phyloP scores from a whole-genome alignment of 2,797 vertebrate species.

The Triplophysa bombifrons region DNA sequence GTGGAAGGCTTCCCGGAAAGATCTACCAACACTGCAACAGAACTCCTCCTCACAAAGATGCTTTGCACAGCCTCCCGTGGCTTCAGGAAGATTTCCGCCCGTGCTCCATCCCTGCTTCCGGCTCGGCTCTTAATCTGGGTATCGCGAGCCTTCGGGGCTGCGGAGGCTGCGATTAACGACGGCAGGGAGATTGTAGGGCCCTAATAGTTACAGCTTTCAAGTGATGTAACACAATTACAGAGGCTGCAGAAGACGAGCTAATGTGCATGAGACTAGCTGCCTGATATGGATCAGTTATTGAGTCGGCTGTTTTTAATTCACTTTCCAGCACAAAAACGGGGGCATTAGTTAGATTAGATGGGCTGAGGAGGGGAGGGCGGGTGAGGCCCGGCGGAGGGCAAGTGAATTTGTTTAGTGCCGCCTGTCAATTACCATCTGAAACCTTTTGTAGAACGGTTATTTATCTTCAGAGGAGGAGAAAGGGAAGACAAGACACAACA shows the following conservation, averaged over 20 bases:
- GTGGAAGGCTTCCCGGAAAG: constrained; percentile 53
- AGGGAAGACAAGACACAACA: constrained; percentile 63
- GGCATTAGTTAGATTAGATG: constrained; percentile 93
- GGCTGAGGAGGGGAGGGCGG: constrained; percentile 53
- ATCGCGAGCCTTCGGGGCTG: constrained; percentile 66
- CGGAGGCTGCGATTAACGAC: constrained; percentile 84
- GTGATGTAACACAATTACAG: constrained; percentile 93
- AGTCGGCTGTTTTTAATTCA: constrained; percentile 94
- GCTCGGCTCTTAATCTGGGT: constrained; percentile 67
- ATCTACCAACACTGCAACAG: constrained; percentile 60
- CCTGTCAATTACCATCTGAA: constrained; percentile 86
- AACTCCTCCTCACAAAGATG: constrained; percentile 55
- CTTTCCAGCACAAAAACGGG: constrained; percentile 89
- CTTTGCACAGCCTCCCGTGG: constrained; percentile 63
- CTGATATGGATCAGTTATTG: constrained; percentile 94
- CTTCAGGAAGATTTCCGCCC: constrained; percentile 56
- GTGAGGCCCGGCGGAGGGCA: constrained; percentile 69
- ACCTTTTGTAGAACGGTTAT: constrained; percentile 76
- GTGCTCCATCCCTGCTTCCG: constrained; percentile 64
- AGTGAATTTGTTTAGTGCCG: constrained; percentile 86
- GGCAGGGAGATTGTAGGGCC: constrained; percentile 83
- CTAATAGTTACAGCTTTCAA: constrained; percentile 89
- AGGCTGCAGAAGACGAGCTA: constrained; percentile 87
- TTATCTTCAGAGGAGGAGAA: constrained; percentile 62
- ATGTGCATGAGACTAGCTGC: constrained; percentile 85